Percentiles rank a stretch among this genome's conserved stretches.
phyloP scores from a whole-genome alignment of 2,888 invertebrate species.

The Chorisops tibialis region DNA sequence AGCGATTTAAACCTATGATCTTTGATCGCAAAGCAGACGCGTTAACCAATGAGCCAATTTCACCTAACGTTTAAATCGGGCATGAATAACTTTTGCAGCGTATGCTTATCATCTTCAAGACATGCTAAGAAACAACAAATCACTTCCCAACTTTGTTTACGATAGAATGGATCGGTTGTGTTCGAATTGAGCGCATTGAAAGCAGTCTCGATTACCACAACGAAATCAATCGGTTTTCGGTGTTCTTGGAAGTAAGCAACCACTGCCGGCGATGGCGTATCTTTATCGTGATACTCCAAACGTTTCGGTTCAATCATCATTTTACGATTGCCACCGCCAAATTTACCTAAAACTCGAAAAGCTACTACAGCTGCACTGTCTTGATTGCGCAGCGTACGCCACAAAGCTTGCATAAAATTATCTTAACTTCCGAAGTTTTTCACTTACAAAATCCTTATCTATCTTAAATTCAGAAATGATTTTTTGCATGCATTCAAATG shows the following conservation, averaged over 20 bases:
- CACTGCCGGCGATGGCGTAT: constrained; percentile 78
- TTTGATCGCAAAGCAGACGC: too few species aligned
- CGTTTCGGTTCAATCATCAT: constrained; percentile 98
- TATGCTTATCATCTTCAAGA: constrained; percentile 74
- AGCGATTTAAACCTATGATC: too few species aligned
- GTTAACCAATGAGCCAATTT: too few species aligned
- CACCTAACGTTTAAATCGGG: too few species aligned
- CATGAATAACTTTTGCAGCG: constrained; percentile 75
- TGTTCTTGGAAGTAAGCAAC: constrained; percentile 86
- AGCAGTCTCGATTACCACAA: constrained; percentile 85
- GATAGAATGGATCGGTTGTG: constrained; percentile 82
- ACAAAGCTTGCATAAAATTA: constrained; percentile 84
- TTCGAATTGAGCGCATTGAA: constrained; percentile 82
- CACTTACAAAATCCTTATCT: too few species aligned
- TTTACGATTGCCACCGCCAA: constrained; percentile 96
- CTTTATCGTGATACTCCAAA: constrained; percentile 81
- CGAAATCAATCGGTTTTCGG: constrained; percentile 74
- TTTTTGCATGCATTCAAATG: too few species aligned
- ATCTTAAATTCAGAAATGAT: too few species aligned
- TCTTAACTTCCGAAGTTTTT: too few species aligned
- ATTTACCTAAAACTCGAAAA: constrained; percentile 95
- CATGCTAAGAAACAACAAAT: constrained; percentile 79
- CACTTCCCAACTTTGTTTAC: too few species aligned
- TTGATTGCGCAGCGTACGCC: constrained; percentile 88
- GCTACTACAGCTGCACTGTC: constrained; percentile 87